Base-by-base conservation (phyloP, 2,888 invertebrate species). In the Hirtodrosophila confusa region DNA sequence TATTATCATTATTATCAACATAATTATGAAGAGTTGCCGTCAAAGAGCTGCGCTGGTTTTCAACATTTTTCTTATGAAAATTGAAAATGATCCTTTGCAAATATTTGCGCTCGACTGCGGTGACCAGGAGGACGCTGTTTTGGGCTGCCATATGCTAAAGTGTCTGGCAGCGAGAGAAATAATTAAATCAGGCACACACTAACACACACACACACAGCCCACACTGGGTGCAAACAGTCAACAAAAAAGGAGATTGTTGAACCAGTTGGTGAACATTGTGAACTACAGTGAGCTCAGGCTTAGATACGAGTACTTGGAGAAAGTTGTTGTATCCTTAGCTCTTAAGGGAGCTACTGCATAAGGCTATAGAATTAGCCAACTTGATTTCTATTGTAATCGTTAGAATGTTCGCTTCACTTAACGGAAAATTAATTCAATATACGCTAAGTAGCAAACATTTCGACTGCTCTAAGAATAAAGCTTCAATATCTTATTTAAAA, bases 51-150 rank as follows among this genome's bases (percentile, higher is more conserved):
- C 36, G 39, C 51, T 48, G 60, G 37, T 58, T 56, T 49, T 49
- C 11, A 29, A 29, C 11, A 37, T 57, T 64, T 62, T 73, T 60
- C 49, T 53, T 66, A 47, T 51, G 65, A 54, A 78, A 77, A 67
- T 86, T 69, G 66, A 75, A 78, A 78, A 71, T 80, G 75, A 80
- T 80, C 82, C 85, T 72, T 68, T 66, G 57, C 66, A 86, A 72
- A 82, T 86, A 84, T 82, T 84, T 80, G 77, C 51, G 36, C 54
- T 37, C 8, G 11, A 55, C 56, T 57, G 74, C 55, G 78, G 49
- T 40, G 61, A 40, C 48, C 69, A 49, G 44, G 24, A 35, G 44
- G 24, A 35, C 36, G 47, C 50, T 43, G 44, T 40, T 47, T 39
- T 3, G 36, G 12, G 23, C 11, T 58, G 40, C 60, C 64, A 75